Conservation (phyloP, 2,888 invertebrate genomes). For the Sesia bembeciformis region DNA sequence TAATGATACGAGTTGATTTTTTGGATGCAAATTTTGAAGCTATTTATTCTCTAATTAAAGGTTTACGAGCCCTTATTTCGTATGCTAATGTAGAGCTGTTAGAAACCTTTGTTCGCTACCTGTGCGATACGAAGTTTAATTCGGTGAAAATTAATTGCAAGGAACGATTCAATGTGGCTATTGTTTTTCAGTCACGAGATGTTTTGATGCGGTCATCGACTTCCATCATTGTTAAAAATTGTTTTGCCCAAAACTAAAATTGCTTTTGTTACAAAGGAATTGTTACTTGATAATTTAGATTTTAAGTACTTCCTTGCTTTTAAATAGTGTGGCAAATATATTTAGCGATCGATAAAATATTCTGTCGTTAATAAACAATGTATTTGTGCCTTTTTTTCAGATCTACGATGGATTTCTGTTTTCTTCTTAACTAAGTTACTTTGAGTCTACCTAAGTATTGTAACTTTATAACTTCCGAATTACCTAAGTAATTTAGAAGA, state of each 20-base stretch:
- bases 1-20: slow-evolving; percentile 23
- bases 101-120: slow-evolving; percentile 11
- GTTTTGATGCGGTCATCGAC: not conserved
- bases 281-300: not conserved
- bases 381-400: too few species aligned
- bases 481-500: too few species aligned
- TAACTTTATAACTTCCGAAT: too few species aligned
- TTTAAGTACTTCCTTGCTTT: not conserved
- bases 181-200: not conserved
- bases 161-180: not conserved
- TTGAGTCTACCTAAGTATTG: too few species aligned
- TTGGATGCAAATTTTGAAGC: slow-evolving; percentile 10
- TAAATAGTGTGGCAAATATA: not conserved
- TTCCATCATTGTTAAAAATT: too few species aligned
- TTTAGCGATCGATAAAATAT: not conserved
- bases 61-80: slow-evolving; percentile 32
- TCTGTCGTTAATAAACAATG: too few species aligned
- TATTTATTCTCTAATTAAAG: slow-evolving; percentile 37
- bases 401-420: too few species aligned
- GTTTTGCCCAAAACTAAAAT: too few species aligned
- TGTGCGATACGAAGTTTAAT: slow-evolving; percentile 10
- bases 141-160: not conserved
- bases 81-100: slow-evolving; percentile 47
- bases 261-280: not conserved
- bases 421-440: too few species aligned